Conservation (phyloP, 2,113 vertebrate genomes). For the Archocentrus centrarchus region DNA sequence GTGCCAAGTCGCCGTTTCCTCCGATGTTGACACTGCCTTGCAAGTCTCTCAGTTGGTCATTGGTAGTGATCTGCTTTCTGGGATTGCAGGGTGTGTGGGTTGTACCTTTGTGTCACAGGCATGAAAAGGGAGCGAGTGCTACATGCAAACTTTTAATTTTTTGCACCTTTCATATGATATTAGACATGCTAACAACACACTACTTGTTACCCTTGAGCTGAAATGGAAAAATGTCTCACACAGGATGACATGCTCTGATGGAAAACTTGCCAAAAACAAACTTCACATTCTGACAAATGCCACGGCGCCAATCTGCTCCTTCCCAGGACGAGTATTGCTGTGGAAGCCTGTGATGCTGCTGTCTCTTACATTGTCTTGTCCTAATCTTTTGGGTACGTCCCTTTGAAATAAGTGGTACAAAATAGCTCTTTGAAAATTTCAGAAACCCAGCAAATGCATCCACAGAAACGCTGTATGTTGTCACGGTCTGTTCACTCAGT, state of each 20-base stretch:
- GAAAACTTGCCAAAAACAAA: slow-evolving; percentile 47
- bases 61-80: slow-evolving; percentile 60
- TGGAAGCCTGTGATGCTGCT: slow-evolving; percentile 32
- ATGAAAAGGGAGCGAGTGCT: background rate
- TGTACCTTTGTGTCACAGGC: slow-evolving; percentile 9
- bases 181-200: background rate
- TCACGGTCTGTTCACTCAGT: background rate
- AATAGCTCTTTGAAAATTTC: background rate
- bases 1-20: slow-evolving; percentile 53
- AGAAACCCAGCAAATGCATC: background rate
- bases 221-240: background rate
- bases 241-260: slow-evolving; percentile 43
- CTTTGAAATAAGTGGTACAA: slow-evolving; percentile 17
- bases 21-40: slow-evolving; percentile 52
- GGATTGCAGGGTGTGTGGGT: slow-evolving; percentile 35
- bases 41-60: slow-evolving; percentile 67
- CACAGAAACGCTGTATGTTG: background rate
- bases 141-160: background rate
- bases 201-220: background rate
- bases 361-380: slow-evolving; percentile 5
- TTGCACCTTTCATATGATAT: background rate
- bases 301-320: slow-evolving; percentile 22
- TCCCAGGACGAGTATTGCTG: slow-evolving; percentile 21
- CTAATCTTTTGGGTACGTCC: slow-evolving; percentile 25
- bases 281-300: slow-evolving; percentile 51